Conservation (phyloP, 2,797 vertebrate genomes). For the Argya squamiceps region DNA sequence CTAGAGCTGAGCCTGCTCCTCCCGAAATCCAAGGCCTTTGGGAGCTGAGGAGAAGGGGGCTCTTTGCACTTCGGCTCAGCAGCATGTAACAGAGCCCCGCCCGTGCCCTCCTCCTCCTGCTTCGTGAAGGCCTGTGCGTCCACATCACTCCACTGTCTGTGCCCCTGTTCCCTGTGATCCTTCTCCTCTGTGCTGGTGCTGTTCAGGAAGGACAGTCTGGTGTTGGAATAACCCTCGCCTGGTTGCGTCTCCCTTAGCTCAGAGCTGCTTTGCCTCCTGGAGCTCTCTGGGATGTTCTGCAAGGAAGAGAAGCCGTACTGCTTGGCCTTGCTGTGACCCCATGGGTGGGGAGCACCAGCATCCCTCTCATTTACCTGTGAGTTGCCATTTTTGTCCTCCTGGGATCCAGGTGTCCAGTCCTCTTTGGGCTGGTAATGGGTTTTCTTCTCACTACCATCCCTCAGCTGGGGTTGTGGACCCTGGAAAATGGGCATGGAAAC, state of each 20-base stretch:
- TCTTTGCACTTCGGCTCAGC: constrained; percentile 30
- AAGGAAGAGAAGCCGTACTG: constrained; percentile 62
- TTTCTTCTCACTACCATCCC: constrained; percentile 62
- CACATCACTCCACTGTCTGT: constrained; percentile 43
- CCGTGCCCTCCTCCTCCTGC: constrained; percentile 60
- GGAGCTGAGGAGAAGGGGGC: neutral
- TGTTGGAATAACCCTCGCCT: neutral
- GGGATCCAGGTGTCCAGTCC: constrained; percentile 46
- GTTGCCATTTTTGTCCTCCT: constrained; percentile 54
- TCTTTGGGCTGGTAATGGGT: constrained; percentile 50
- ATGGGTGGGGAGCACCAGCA: neutral
- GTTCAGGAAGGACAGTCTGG: neutral
- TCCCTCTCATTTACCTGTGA: constrained; percentile 62
- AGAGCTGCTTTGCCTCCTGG: constrained; percentile 68
- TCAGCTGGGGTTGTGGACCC: constrained; percentile 41
- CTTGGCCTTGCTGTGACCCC: constrained; percentile 36
- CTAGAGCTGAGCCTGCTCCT: constrained; percentile 81
- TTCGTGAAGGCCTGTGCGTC: constrained; percentile 38
- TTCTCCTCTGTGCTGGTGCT: constrained; percentile 43
- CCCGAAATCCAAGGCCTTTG: constrained; percentile 64
- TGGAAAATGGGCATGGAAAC: constrained; percentile 27
- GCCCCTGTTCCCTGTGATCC: neutral
- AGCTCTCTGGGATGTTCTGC: constrained; percentile 72
- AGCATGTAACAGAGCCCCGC: constrained; percentile 21
- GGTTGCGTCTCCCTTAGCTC: constrained; percentile 28